A percentile compares a stretch with the other conserved stretches of the same genome.
Evolutionary conservation across 2,888 invertebrate genomes (phyloP).

Genomic region (Drosophila greeni): DNA sequence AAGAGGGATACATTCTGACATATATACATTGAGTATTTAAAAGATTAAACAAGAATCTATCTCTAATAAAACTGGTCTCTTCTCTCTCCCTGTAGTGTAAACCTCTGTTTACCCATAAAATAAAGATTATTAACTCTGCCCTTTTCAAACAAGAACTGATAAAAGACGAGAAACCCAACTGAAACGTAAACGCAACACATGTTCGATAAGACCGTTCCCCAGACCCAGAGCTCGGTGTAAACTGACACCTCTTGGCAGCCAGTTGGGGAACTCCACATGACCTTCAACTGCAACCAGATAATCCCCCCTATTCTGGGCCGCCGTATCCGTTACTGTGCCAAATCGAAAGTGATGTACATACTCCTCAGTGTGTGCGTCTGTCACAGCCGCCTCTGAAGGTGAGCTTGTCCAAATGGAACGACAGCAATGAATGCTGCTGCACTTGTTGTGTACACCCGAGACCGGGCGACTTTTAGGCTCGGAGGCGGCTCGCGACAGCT

Average conservation of each 20-base stretch:
- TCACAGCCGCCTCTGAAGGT: conserved; percentile 55
- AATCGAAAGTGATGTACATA: conserved; percentile 62
- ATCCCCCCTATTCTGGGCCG: conserved; percentile 25
- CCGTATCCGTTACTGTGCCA: conserved; percentile 47
- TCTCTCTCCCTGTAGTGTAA: not conserved
- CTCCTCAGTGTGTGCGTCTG: conserved; percentile 8
- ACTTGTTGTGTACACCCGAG: conserved; percentile 34
- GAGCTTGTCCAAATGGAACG: conserved; percentile 60
- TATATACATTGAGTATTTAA: not conserved
- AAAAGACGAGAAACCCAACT: conserved; percentile 4
- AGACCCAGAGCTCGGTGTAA: conserved; percentile 23
- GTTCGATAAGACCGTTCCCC: conserved; percentile 15
- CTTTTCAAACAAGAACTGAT: conserved; percentile 23
- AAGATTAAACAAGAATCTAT: not conserved
- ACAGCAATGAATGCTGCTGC: conserved; percentile 18
- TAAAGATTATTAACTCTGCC: conserved; percentile 2
- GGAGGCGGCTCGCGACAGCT: conserved; percentile 33
- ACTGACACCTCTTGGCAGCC: conserved; percentile 24
- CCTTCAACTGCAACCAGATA: conserved; percentile 50
- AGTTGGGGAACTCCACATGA: conserved; percentile 43
- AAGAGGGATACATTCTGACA: not conserved
- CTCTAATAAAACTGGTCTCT: not conserved
- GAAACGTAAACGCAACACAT: conserved; percentile 16
- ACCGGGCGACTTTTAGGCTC: conserved; percentile 2
- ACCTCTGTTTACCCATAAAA: conserved; percentile 1